Base-by-base conservation (phyloP, 1,140 invertebrate species). In the Aethina tumida region DNA sequence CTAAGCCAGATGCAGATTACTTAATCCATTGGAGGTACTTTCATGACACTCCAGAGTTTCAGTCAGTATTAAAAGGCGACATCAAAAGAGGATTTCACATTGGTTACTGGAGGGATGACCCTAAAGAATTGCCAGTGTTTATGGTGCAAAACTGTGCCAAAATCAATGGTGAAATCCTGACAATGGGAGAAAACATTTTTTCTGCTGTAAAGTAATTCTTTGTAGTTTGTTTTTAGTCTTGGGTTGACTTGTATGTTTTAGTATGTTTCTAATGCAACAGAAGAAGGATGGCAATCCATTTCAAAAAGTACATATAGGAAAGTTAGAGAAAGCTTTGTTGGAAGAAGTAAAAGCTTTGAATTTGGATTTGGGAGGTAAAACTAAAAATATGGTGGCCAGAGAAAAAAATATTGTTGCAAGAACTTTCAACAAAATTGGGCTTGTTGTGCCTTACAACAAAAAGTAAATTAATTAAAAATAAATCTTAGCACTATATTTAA, bases 41-140 rank as follows among this genome's bases (percentile, higher is more conserved):
- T 62, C 92, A 86, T 66, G 92, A 97, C 72, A 86, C 87, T 25
- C 91, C 92, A 20, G 91, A 96, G 67, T 90, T 95, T 64, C 83
- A 85, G 66, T 84, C 83, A 7, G 62, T 88, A 26, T 59, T 88
- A 17, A 77, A 74, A 56, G 75, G 76, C 29, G 73, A 79, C 53
- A 66, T 74, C 25, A 73, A 72, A 17, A 77, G 71, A 44, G 75
- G 78, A 39, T 78, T 79, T 47, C 90, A 95, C 62, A 75, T 90
- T 51, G 90, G 90, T 12, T 96, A 94, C 61, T 94, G 79, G 67
- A 73, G 89, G 58, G 91, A 96, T 67, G 73, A 75, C 43, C 83
- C 85, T 2, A 65, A 74, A 25, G 76, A 84, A 39, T 56, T 73
- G 12, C 84, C 87, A 19, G 67, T 74, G 5, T 83, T 91, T 63